Evolutionary conservation across 2,797 vertebrate species (phyloP), one percentile per base, ranked within the genome.

Genomic region (Pogoniulus pusillus): DNA sequence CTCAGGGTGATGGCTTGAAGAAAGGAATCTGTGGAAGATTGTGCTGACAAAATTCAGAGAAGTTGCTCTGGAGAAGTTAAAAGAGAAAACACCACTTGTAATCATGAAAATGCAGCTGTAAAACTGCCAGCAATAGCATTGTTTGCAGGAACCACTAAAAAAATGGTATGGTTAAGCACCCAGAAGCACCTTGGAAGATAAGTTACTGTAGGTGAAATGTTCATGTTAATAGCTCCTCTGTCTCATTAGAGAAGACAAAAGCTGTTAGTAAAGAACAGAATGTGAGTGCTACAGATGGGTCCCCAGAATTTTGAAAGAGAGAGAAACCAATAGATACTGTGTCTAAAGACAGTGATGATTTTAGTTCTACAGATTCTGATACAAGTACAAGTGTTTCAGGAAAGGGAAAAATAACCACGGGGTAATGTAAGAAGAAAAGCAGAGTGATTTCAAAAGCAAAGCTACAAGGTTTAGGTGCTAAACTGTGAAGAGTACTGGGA

Each of bases 121-220:
- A 94, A 39, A 65, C 94, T 96, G 12, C 96, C 96, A 27, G 95
- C 93, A 90, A 98, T 97, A 95, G 90, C 96, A 37, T 69, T 73
- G 9, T 71, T 94, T 35, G 93, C 78, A 15, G 97, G 97, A 93
- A 98, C 97, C 19, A 93, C 92, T 82, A 97, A 95, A 79, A 91
- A 91, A 8, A 62, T 82, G 41, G 57, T 73, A 91, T 93, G 54
- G 89, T 87, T 73, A 95, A 95, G 58, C 96, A 96, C 14, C 70
- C 90, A 6, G 60, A 35, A 17, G 88, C 72, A 30, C 88, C 77
- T 75, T 26, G 18, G 22, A 97, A 94, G 43, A 74, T 58, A 75
- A 82, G 81, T 51, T 89, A 41, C 49, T 24, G 2, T 16, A 13
- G 5, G 16, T 60, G 78, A 54, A 58, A 86, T 66, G 62, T 92